phyloP scores from a whole-genome alignment of 2,888 invertebrate species.

The Caenorhabditis doughertyi region DNA sequence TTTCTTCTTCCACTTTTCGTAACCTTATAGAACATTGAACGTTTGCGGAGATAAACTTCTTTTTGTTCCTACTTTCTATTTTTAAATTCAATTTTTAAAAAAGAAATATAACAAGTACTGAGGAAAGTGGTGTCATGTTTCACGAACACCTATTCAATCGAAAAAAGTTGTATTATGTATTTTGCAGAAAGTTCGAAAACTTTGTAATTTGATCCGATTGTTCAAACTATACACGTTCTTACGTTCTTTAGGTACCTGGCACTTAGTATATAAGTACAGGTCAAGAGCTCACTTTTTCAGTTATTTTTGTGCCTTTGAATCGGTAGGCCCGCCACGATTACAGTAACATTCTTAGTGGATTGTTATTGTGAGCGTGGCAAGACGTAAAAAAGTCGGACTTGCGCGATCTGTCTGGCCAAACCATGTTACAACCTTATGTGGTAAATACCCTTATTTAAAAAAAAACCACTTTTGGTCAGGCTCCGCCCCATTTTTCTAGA shows the following conservation, averaged over 20 bases:
- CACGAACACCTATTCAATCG: not conserved
- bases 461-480: no score
- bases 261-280: not conserved
- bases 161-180: not conserved
- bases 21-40: conserved; percentile 3
- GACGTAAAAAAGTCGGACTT: no score
- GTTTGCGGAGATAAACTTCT: not conserved
- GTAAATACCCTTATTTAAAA: no score
- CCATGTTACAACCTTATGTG: no score
- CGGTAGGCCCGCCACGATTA: no score
- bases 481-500: no score
- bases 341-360: no score
- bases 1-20: not conserved
- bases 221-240: not conserved
- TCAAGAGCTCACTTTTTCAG: no score
- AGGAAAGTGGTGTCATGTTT: not conserved
- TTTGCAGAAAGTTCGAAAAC: not conserved
- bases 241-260: not conserved
- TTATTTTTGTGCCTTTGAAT: no score
- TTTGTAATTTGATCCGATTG: not conserved
- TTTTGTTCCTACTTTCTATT: not conserved
- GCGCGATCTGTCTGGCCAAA: no score
- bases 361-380: no score
- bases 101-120: not conserved
- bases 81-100: not conserved